Conservation (phyloP, 1,140 invertebrate species). For the Drosophila tristis region DNA sequence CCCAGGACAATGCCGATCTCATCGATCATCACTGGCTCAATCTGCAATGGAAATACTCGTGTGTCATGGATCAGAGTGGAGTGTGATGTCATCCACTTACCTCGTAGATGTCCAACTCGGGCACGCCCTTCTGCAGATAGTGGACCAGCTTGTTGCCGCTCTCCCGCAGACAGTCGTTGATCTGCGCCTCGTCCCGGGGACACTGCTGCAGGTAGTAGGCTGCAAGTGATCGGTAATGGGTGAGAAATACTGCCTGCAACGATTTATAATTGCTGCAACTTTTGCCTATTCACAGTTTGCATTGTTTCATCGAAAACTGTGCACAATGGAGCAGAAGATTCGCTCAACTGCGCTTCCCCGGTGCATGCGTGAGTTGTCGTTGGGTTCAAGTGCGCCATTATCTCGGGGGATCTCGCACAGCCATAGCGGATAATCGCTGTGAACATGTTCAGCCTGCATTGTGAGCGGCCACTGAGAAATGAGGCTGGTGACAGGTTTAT, state of each 20-base stretch:
- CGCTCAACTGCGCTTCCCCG: slow-evolving; percentile 39
- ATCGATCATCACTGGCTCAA: slow-evolving; percentile 91
- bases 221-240: slow-evolving; percentile 53
- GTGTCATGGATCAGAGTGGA: background rate
- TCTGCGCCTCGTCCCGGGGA: slow-evolving; percentile 87
- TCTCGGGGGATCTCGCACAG: slow-evolving; percentile 8
- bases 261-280: slow-evolving; percentile 25
- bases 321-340: slow-evolving; percentile 35
- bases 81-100: slow-evolving; percentile 60
- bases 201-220: slow-evolving; percentile 89
- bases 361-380: slow-evolving; percentile 42
- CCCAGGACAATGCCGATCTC: slow-evolving; percentile 92
- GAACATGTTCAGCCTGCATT: slow-evolving; percentile 35
- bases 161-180: slow-evolving; percentile 89
- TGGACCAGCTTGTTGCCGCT: slow-evolving; percentile 90
- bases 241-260: slow-evolving; percentile 20
- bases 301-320: slow-evolving; percentile 30
- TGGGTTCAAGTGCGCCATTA: slow-evolving; percentile 67
- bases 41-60: slow-evolving; percentile 70
- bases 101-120: slow-evolving; percentile 87
- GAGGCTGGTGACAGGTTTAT: slow-evolving; percentile 47
- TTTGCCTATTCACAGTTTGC: slow-evolving; percentile 24
- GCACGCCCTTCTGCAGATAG: slow-evolving; percentile 88
- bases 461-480: slow-evolving; percentile 6
- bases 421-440: slow-evolving; percentile 18